A percentile compares a stretch with the other conserved stretches of the same genome.
phyloP scores from a whole-genome alignment of 2,888 invertebrate genomes.

The Andricus quercusramuli region DNA sequence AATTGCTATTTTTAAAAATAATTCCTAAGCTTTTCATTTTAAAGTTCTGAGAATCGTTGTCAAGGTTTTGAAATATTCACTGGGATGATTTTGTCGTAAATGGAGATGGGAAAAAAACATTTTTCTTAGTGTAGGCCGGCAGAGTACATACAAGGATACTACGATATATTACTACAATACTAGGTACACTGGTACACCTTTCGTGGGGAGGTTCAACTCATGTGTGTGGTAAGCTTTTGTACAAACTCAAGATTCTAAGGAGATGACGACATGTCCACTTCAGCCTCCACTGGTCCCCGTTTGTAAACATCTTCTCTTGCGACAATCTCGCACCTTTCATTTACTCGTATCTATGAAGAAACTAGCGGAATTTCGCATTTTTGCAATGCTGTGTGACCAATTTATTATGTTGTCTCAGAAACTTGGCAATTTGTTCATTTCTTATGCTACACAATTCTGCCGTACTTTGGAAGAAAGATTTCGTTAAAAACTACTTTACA shows the following conservation, averaged over 20 bases:
- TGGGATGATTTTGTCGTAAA: no score
- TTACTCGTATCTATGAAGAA: background rate
- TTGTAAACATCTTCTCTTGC: background rate
- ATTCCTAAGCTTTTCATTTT: no score
- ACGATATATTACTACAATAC: background rate
- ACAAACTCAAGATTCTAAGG: slow-evolving; percentile 47
- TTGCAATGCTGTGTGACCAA: background rate
- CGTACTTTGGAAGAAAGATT: no score
- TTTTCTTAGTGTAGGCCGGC: no score
- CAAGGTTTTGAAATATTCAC: no score
- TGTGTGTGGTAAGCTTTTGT: slow-evolving; percentile 39
- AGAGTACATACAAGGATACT: background rate
- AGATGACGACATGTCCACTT: slow-evolving; percentile 49
- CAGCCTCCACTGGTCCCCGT: background rate
- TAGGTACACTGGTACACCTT: background rate
- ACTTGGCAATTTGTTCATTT: background rate
- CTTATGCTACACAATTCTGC: no score
- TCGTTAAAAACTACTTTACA: no score
- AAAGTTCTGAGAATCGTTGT: no score
- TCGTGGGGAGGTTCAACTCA: slow-evolving; percentile 20
- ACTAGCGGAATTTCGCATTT: background rate
- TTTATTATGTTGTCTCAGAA: background rate
- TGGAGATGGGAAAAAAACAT: no score
- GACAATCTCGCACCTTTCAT: background rate
- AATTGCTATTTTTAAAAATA: no score